These are phyloP conservation scores for Amblyopsis hoosieri DNA, from an alignment of 2,797 vertebrate species.

Conservation along the genomic window DNA sequence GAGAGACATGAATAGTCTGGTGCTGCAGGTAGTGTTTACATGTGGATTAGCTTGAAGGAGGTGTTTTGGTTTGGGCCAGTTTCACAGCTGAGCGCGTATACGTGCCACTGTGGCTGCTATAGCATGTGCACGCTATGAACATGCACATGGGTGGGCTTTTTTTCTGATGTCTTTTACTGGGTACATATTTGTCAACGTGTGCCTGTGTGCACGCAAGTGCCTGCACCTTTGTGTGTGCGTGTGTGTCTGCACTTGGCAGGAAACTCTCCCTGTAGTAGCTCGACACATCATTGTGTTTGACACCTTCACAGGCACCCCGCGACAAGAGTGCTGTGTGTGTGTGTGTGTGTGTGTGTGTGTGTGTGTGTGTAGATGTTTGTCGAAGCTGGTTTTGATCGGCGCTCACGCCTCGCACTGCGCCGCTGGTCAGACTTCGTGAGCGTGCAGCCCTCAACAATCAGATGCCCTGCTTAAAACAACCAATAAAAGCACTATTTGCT, in stretches of 20 bases:
- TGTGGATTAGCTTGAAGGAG: neutral
- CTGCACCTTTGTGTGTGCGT: conserved; percentile 23
- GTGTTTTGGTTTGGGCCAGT: conserved; percentile 14
- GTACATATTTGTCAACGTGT: neutral
- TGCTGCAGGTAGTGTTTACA: conserved; percentile 36
- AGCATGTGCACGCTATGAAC: neutral
- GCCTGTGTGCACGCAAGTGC: conserved; percentile 6
- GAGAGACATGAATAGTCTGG: conserved; percentile 37
- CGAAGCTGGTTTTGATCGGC: conserved; percentile 65
- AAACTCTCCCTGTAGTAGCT: conserved; percentile 45
- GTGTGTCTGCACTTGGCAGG: conserved; percentile 29
- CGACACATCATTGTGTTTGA: conserved; percentile 71
- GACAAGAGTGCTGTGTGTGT: conserved; percentile 52
- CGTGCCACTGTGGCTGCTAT: no score
- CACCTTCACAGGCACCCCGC: conserved; percentile 59
- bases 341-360: conserved; percentile 34
- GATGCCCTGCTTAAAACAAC: no score
- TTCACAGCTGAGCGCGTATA: neutral
- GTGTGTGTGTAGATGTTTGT: conserved; percentile 63
- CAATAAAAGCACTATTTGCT: no score
- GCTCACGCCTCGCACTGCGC: conserved; percentile 48
- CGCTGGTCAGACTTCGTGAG: conserved; percentile 59
- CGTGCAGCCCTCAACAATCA: no score
- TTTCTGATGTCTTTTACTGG: neutral
- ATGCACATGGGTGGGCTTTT: no score